phyloP scores from a whole-genome alignment of 1,140 invertebrate genomes.

The Pemphigus obesinymphae region DNA sequence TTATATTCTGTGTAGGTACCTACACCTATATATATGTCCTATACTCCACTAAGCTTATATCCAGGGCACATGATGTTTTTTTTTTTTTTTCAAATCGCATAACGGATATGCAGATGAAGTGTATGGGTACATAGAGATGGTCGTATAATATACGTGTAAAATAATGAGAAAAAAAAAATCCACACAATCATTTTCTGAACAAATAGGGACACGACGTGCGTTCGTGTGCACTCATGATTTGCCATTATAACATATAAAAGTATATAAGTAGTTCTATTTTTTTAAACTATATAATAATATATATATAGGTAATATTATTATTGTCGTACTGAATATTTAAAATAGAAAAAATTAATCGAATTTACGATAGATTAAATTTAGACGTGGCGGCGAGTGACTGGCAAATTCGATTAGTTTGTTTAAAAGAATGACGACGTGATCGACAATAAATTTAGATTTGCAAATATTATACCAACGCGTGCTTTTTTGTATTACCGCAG shows the following conservation, averaged over 20 bases:
- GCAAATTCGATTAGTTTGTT: slow-evolving; percentile 16
- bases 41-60: too few species aligned
- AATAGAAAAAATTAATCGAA: slow-evolving; percentile 11
- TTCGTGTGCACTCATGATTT: neutral
- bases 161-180: slow-evolving; percentile 1
- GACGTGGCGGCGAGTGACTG: slow-evolving; percentile 5
- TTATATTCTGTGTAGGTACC: too few species aligned
- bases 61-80: neutral
- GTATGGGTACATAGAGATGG: neutral
- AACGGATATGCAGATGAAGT: slow-evolving; percentile 18
- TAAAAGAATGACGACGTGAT: slow-evolving; percentile 10
- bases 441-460: slow-evolving; percentile 1
- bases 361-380: slow-evolving; percentile 15
- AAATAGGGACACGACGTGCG: neutral
- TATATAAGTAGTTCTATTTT: neutral
- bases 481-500: neutral
- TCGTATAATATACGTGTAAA: neutral
- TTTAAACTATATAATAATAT: neutral
- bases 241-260: too few species aligned
- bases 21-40: too few species aligned
- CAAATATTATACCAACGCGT: neutral
- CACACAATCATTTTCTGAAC: neutral
- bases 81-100: slow-evolving; percentile 2
- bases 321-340: neutral
- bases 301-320: neutral